Evolutionary conservation across 2,888 invertebrate species (phyloP).

Genomic region (Drosophila aldrichi): DNA sequence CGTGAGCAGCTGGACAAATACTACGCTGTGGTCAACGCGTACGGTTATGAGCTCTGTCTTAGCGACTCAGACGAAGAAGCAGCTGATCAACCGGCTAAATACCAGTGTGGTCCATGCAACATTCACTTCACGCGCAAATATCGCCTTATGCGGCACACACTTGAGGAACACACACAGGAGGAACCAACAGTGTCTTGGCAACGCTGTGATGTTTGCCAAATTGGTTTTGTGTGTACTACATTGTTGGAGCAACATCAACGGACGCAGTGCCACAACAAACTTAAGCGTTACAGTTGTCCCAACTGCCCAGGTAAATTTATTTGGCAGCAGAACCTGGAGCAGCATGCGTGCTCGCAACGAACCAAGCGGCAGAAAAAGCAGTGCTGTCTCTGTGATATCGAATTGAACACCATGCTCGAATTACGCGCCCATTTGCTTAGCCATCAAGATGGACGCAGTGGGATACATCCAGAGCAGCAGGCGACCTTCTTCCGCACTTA

Average conservation of each 20-base stretch:
- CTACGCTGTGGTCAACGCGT: conserved; percentile 77
- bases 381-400: conserved; percentile 73
- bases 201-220: conserved; percentile 86
- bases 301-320: conserved; percentile 83
- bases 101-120: conserved; percentile 76
- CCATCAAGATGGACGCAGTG: conserved; percentile 69
- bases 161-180: conserved; percentile 82
- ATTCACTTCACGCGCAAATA: conserved; percentile 75
- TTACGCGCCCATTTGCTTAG: conserved; percentile 69
- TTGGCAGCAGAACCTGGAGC: conserved; percentile 81
- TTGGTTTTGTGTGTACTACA: conserved; percentile 86
- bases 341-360: conserved; percentile 74
- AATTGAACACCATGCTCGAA: conserved; percentile 53
- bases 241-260: conserved; percentile 86
- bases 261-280: conserved; percentile 82
- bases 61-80: conserved; percentile 83
- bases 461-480: conserved; percentile 57
- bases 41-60: conserved; percentile 82
- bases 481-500: conserved; percentile 60
- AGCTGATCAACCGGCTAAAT: conserved; percentile 45
- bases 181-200: conserved; percentile 85
- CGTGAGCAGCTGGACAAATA: conserved; percentile 65
- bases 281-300: conserved; percentile 75
- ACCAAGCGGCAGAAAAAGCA: conserved; percentile 6
- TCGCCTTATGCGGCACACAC: conserved; percentile 74